Percentiles rank a stretch among this genome's conserved stretches.
Conservation (phyloP, 2,113 vertebrate genomes). For the Pseudopipra pipra region DNA sequence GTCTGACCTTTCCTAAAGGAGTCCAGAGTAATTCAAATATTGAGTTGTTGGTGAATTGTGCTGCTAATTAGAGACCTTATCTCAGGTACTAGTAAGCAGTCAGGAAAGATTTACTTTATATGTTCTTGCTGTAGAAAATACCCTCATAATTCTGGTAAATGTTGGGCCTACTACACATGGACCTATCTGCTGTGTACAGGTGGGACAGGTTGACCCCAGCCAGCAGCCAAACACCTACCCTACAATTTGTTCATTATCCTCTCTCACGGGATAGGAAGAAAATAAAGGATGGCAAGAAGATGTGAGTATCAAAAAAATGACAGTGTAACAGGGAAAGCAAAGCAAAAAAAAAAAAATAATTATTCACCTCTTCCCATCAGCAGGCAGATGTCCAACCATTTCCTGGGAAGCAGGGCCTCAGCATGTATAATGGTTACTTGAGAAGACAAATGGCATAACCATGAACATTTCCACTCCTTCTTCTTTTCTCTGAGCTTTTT, state of each 20-base stretch:
- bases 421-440: accelerated
- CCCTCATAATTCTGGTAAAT: background rate
- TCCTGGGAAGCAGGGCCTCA: background rate
- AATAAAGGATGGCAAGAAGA: background rate
- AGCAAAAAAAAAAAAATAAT: background rate
- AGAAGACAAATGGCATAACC: background rate
- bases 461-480: background rate
- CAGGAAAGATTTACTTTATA: background rate
- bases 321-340: accelerated
- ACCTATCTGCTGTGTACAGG: background rate
- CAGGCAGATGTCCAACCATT: background rate
- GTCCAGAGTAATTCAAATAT: background rate
- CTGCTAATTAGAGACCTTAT: background rate
- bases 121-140: background rate
- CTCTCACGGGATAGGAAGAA: background rate
- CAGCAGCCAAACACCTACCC: background rate
- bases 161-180: accelerated
- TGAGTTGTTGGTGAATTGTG: background rate
- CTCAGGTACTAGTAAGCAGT: background rate
- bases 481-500: background rate
- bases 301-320: background rate
- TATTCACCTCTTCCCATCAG: background rate
- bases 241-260: background rate
- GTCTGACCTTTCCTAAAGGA: background rate
- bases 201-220: background rate